A percentile compares a stretch with the other conserved stretches of the same genome.
Evolutionary conservation across 2,113 vertebrate genomes (phyloP).

Genomic region (Montifringilla adamsi): DNA sequence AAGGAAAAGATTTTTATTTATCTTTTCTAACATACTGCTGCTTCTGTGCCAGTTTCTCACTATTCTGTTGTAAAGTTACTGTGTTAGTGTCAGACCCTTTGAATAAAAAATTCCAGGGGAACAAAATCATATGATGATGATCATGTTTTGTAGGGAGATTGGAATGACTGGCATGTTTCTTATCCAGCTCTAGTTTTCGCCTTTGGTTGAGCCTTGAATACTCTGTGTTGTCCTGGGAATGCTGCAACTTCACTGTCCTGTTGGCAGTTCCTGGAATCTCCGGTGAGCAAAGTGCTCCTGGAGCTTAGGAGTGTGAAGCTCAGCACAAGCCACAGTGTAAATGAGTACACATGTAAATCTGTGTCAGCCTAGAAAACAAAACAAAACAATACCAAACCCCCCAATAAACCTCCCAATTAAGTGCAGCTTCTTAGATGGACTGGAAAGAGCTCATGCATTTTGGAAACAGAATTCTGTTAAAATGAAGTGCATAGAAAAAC

Average conservation of each 20-base stretch:
- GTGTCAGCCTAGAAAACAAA: background rate
- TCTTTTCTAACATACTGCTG: background rate
- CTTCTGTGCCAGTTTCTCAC: background rate
- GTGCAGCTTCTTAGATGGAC: background rate
- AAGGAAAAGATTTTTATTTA: background rate
- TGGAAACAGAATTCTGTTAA: background rate
- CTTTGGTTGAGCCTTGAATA: background rate
- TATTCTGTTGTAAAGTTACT: background rate
- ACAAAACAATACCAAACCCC: background rate
- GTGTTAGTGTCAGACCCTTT: background rate
- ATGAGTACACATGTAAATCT: background rate
- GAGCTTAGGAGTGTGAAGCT: background rate
- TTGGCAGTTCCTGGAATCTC: fast-evolving
- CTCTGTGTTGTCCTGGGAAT: background rate
- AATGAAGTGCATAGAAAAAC: background rate
- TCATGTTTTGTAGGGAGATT: background rate
- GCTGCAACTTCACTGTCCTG: background rate
- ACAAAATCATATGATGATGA: background rate
- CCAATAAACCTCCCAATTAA: background rate
- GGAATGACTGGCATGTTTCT: background rate
- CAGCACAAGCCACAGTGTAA: background rate
- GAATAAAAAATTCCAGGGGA: background rate
- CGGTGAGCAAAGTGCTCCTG: background rate
- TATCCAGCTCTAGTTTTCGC: background rate
- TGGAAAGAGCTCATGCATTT: background rate